A percentile compares a stretch with the other conserved stretches of the same genome.
Conservation (phyloP, 2,113 vertebrate genomes). For the Brachypodius melanocephalos region DNA sequence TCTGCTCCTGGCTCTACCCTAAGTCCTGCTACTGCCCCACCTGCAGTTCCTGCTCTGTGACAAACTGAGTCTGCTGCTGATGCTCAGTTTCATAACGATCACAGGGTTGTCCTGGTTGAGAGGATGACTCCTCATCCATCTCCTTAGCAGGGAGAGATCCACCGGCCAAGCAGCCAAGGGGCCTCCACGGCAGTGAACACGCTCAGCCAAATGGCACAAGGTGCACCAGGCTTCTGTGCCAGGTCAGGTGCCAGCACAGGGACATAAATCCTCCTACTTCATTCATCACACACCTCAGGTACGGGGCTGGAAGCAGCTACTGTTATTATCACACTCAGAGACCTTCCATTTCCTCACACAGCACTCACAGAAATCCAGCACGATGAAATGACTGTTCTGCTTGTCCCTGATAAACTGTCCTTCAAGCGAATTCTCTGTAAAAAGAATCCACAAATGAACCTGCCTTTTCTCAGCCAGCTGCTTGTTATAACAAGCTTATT, state of each 20-base stretch:
- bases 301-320: not conserved
- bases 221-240: not conserved
- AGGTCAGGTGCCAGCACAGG: not conserved
- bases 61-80: not conserved
- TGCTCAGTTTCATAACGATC: not conserved
- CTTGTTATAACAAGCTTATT: constrained; percentile 37
- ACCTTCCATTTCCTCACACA: not conserved
- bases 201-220: rapidly evolving
- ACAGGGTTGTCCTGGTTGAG: not conserved
- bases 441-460: constrained; percentile 32
- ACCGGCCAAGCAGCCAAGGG: not conserved
- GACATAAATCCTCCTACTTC: not conserved
- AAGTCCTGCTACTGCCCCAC: not conserved
- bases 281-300: not conserved
- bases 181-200: not conserved
- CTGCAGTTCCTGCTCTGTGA: not conserved
- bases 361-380: not conserved
- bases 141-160: not conserved
- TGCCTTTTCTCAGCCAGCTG: constrained; percentile 34
- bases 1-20: not conserved
- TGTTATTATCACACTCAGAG: not conserved
- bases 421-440: not conserved
- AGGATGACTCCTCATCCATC: not conserved
- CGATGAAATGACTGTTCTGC: not conserved
- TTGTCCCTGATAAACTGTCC: not conserved